Percentiles rank a stretch among this genome's conserved stretches.
Conservation (phyloP, 2,797 vertebrate genomes). For the Taenioides sp. region DNA sequence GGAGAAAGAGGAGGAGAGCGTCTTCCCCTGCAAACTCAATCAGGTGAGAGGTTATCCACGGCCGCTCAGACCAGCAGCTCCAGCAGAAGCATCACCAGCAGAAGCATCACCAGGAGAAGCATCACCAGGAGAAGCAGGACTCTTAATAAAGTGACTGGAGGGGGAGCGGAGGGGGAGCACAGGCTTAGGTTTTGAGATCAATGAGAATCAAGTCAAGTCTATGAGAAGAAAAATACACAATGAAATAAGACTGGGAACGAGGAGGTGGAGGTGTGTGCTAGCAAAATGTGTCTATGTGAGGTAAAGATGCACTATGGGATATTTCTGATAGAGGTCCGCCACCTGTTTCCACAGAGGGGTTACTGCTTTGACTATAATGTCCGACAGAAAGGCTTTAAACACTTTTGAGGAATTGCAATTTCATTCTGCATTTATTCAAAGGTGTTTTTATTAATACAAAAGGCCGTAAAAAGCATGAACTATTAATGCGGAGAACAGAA, state of each 20-base stretch:
- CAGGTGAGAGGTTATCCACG: slow-evolving; percentile 44
- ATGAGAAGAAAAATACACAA: neutral
- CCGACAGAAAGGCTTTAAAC: no score
- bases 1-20: slow-evolving; percentile 7
- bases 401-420: no score
- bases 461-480: no score
- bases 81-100: slow-evolving; percentile 42
- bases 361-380: no score
- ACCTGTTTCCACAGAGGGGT: no score
- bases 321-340: no score
- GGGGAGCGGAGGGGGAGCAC: slow-evolving; percentile 17
- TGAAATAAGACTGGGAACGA: neutral
- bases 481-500: no score
- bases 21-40: slow-evolving; percentile 44
- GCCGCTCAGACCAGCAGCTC: slow-evolving; percentile 15
- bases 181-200: slow-evolving; percentile 42
- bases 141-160: slow-evolving; percentile 58
- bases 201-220: slow-evolving; percentile 8
- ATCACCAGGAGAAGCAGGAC: slow-evolving; percentile 39
- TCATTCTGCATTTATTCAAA: no score
- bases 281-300: no score
- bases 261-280: neutral
- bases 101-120: slow-evolving; percentile 43
- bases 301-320: no score
- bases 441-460: no score